Conservation (phyloP, 2,888 invertebrate species). For the Spisula solida region DNA sequence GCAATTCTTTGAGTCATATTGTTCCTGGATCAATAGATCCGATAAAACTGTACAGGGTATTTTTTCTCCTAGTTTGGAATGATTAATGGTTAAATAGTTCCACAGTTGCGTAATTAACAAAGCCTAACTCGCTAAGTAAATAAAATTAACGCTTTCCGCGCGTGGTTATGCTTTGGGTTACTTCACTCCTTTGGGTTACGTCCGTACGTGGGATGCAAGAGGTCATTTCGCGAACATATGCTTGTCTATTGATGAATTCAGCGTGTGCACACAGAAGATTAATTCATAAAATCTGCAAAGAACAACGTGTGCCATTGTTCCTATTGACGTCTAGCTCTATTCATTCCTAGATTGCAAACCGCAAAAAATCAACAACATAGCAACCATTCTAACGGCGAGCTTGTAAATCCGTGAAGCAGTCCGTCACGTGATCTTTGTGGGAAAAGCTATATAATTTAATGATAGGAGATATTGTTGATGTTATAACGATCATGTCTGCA, state of each 20-base stretch:
- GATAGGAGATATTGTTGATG: not conserved
- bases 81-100: not conserved
- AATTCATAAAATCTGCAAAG: not conserved
- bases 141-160: conserved; percentile 10
- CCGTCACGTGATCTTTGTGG: not conserved
- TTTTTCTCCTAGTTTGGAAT: not conserved
- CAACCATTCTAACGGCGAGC: not conserved
- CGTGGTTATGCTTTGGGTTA: not conserved
- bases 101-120: conserved; percentile 8
- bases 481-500: not conserved
- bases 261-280: not conserved
- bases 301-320: not conserved
- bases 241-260: not conserved
- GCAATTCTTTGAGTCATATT: conserved; percentile 36
- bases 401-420: not conserved
- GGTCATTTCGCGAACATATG: not conserved
- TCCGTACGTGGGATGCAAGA: not conserved
- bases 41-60: conserved; percentile 8
- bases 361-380: not conserved
- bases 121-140: not conserved
- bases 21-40: conserved; percentile 17
- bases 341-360: not conserved
- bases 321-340: not conserved
- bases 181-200: not conserved
- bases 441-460: not conserved